A percentile compares a stretch with the other conserved stretches of the same genome.
Conservation (phyloP, 2,888 invertebrate species). For the Melieria omissa region DNA sequence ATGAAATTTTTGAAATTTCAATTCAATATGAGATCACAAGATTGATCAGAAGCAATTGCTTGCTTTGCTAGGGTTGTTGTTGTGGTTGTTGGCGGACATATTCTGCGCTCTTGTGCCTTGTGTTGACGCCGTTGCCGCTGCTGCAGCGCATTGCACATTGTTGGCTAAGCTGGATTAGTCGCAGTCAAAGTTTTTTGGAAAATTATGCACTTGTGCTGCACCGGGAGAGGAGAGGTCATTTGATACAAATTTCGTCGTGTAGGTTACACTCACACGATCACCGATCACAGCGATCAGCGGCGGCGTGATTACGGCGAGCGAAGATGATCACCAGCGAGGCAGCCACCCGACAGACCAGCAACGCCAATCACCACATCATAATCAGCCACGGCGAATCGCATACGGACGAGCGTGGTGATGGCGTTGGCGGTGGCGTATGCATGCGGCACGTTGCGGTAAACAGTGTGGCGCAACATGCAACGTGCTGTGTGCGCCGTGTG, state of each 20-base stretch:
- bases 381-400: conserved; percentile 30
- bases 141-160: conserved; percentile 5
- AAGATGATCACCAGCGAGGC: too few relatives aligned
- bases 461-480: conserved; percentile 10
- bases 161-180: neutral
- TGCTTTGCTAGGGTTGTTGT: neutral
- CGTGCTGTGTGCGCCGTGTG: conserved; percentile 15
- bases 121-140: neutral
- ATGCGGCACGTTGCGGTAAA: conserved; percentile 5
- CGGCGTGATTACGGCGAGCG: conserved; percentile 24
- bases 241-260: conserved; percentile 38
- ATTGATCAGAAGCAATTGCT: conserved; percentile 10
- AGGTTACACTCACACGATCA: conserved; percentile 41
- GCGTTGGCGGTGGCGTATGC: neutral
- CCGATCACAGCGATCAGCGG: conserved; percentile 26
- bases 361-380: conserved; percentile 18
- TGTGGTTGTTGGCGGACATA: neutral
- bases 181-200: neutral
- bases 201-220: neutral
- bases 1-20: conserved; percentile 30
- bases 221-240: conserved; percentile 24
- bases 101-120: neutral
- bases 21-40: conserved; percentile 24
- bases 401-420: neutral
- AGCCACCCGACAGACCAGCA: neutral